These are phyloP conservation scores for Stegana nigrithorax DNA, from an alignment of 2,888 invertebrate genomes.

Conservation along the genomic window DNA sequence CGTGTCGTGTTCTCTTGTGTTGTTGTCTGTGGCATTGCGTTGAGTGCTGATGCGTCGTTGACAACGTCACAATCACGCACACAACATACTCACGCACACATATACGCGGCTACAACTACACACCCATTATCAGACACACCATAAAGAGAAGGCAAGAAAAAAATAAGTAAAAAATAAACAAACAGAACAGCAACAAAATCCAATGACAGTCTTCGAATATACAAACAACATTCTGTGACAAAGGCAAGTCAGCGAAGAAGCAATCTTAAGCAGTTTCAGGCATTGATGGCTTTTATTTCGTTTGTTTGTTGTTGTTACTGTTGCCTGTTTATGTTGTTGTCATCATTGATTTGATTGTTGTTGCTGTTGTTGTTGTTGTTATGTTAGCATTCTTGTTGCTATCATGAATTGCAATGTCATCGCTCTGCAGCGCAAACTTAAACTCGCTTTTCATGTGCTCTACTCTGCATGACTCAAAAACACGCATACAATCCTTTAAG, in stretches of 20 bases:
- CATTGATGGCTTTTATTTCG: slow-evolving; percentile 4
- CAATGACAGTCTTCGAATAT: not conserved
- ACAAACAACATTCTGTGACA: slow-evolving; percentile 10
- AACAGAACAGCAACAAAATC: not conserved
- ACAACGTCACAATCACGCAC: slow-evolving; percentile 43
- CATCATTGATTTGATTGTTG: not conserved
- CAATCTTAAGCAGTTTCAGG: not conserved
- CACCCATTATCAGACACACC: not conserved
- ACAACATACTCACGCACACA: not conserved
- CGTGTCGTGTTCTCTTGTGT: no score
- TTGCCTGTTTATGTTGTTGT: not conserved
- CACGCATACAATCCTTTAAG: no score
- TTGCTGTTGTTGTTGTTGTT: not conserved
- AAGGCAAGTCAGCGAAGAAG: slow-evolving; percentile 3
- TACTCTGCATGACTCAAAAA: no score
- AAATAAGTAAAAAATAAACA: not conserved
- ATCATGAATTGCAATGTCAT: not conserved
- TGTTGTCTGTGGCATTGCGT: slow-evolving; percentile 58
- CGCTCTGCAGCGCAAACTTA: slow-evolving; percentile 1
- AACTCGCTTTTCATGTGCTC: no score
- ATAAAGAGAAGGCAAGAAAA: not conserved
- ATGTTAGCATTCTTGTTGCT: no score
- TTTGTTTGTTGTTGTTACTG: not conserved
- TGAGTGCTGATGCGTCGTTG: slow-evolving; percentile 53
- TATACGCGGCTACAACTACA: not conserved